These are phyloP conservation scores for Sturmia bella DNA, from an alignment of 2,888 invertebrate species.

Conservation along the genomic window DNA sequence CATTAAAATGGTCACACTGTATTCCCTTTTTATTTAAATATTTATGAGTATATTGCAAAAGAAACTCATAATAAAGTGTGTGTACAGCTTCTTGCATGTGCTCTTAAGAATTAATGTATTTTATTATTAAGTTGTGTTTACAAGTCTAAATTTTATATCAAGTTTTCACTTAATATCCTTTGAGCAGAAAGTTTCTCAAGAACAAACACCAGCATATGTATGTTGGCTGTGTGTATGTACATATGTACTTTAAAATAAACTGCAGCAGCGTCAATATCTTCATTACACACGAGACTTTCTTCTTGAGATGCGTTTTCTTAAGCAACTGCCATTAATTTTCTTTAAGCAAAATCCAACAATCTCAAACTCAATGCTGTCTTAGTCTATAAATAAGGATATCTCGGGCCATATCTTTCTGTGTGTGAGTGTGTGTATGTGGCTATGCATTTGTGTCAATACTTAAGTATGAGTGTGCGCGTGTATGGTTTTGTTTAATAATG, in stretches of 20 bases:
- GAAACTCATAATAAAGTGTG: too few relatives aligned
- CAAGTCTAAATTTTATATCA: conserved; percentile 12
- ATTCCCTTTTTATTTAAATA: too few relatives aligned
- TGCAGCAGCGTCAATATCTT: conserved; percentile 31
- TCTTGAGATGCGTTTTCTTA: conserved; percentile 60
- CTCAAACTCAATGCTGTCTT: conserved; percentile 37
- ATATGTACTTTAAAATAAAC: conserved; percentile 33
- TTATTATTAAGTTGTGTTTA: conserved; percentile 32
- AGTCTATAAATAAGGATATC: conserved; percentile 44
- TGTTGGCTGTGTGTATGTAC: too few relatives aligned
- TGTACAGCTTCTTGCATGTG: neutral
- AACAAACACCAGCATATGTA: conserved; percentile 1
- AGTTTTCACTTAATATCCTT: conserved; percentile 19
- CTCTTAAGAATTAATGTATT: conserved; percentile 3
- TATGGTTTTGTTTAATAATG: conserved; percentile 30
- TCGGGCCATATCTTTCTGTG: neutral
- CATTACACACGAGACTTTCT: conserved; percentile 62
- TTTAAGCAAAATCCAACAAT: conserved; percentile 47
- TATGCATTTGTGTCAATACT: neutral
- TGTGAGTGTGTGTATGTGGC: neutral
- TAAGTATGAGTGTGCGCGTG: neutral
- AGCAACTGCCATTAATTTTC: conserved; percentile 63
- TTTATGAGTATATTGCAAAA: too few relatives aligned
- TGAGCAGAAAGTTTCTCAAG: neutral
- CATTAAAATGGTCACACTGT: too few relatives aligned